Evolutionary conservation across 2,888 invertebrate genomes (phyloP).

Genomic region (Trachelus stipa): DNA sequence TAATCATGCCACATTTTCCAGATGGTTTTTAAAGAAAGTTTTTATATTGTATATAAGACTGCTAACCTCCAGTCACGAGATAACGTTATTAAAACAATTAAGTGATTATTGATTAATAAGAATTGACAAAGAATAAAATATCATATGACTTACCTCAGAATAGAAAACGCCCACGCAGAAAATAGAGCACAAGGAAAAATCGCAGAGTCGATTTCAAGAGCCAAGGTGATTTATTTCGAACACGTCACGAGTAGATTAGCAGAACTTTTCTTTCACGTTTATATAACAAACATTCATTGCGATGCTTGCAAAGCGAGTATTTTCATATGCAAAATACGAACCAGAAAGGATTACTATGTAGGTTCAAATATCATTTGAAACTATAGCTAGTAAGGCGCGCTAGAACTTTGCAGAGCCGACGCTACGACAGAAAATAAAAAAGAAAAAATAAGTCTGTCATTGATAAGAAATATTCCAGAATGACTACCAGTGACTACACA

Average conservation of each 20-base stretch:
- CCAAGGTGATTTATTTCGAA: slow-evolving; percentile 34
- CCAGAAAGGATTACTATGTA: not conserved
- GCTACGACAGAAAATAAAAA: not conserved
- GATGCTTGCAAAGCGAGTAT: not conserved
- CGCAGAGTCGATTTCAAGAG: slow-evolving; percentile 22
- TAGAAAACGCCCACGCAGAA: slow-evolving; percentile 3
- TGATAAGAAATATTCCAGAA: slow-evolving; percentile 4
- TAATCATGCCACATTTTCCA: not conserved
- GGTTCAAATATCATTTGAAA: not conserved
- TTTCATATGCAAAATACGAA: not conserved
- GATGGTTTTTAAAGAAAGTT: not conserved
- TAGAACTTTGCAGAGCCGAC: not conserved
- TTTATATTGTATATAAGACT: not conserved
- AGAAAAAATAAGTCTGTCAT: not conserved
- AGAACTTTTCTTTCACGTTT: slow-evolving; percentile 1
- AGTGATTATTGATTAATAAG: not conserved
- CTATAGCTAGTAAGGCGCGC: slow-evolving; percentile 2
- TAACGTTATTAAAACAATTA: not conserved
- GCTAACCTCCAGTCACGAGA: not conserved
- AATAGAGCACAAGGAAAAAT: not conserved
- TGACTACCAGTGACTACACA: not conserved
- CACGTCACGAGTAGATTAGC: slow-evolving; percentile 12
- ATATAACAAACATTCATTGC: not conserved
- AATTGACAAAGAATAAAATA: not conserved
- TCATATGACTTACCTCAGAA: not conserved